These are phyloP conservation scores for Chouioia cunea DNA, from an alignment of 2,888 invertebrate species.

Conservation along the genomic window DNA sequence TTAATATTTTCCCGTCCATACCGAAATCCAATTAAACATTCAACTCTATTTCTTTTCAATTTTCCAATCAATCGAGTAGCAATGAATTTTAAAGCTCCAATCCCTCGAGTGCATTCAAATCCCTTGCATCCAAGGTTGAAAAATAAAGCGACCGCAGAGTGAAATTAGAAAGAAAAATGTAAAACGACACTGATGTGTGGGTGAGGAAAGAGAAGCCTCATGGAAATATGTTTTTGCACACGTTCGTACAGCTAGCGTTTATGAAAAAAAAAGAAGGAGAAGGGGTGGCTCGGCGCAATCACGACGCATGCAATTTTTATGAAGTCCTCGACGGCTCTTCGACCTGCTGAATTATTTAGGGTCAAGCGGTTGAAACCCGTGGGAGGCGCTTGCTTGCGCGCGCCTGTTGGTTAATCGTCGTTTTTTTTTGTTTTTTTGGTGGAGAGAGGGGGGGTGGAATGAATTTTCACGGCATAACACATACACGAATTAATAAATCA, in stretches of 20 bases:
- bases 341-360: conserved; percentile 65
- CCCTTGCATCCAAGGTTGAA: conserved; percentile 1
- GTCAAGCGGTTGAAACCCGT: conserved; percentile 54
- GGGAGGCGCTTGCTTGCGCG: background rate
- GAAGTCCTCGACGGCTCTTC: conserved; percentile 61
- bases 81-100: too few species aligned
- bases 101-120: too few species aligned
- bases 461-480: too few species aligned
- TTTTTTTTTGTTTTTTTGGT: background rate
- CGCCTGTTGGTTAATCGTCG: background rate
- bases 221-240: conserved; percentile 33
- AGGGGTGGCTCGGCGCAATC: conserved; percentile 56
- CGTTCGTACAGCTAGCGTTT: conserved; percentile 40
- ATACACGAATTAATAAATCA: too few species aligned
- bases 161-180: conserved; percentile 28
- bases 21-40: background rate
- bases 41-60: too few species aligned
- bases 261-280: conserved; percentile 47
- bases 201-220: conserved; percentile 6
- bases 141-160: background rate
- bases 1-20: too few species aligned
- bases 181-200: background rate
- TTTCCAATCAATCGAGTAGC: too few species aligned
- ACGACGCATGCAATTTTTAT: conserved; percentile 64
- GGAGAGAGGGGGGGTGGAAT: too few species aligned